Percentiles rank a stretch among this genome's conserved stretches.
These are phyloP conservation scores for Meriones psammophilus DNA, from an alignment of 2,797 vertebrate species.

Conservation along the genomic window DNA sequence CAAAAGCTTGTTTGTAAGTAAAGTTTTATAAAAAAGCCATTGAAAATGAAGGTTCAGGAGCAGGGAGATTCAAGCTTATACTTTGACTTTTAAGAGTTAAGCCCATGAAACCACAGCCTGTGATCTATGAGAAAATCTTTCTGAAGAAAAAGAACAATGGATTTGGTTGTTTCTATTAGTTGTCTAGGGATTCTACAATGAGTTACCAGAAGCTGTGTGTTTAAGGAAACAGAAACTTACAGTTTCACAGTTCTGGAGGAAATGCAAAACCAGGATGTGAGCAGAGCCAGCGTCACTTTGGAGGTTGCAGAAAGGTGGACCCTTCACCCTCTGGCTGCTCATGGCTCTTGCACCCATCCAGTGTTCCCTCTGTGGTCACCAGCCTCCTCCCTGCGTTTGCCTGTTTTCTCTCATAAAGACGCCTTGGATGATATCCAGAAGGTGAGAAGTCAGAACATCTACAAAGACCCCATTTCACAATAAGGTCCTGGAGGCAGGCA, in stretches of 20 bases:
- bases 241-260: background rate
- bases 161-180: background rate
- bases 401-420: background rate
- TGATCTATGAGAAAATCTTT: background rate
- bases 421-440: background rate
- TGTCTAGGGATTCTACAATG: background rate
- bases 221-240: background rate
- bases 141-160: background rate
- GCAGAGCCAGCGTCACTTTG: rapidly evolving
- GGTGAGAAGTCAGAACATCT: background rate
- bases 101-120: background rate
- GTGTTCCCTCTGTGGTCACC: background rate
- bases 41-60: background rate
- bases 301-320: rapidly evolving
- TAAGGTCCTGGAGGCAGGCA: background rate
- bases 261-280: background rate
- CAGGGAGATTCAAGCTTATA: background rate
- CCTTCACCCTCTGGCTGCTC: background rate
- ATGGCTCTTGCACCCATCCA: background rate
- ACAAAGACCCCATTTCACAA: background rate
- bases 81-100: background rate
- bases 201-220: background rate
- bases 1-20: background rate
- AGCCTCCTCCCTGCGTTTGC: background rate
- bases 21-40: background rate